These are phyloP conservation scores for Stratiomys singularior DNA, from an alignment of 2,888 invertebrate species.

Conservation along the genomic window DNA sequence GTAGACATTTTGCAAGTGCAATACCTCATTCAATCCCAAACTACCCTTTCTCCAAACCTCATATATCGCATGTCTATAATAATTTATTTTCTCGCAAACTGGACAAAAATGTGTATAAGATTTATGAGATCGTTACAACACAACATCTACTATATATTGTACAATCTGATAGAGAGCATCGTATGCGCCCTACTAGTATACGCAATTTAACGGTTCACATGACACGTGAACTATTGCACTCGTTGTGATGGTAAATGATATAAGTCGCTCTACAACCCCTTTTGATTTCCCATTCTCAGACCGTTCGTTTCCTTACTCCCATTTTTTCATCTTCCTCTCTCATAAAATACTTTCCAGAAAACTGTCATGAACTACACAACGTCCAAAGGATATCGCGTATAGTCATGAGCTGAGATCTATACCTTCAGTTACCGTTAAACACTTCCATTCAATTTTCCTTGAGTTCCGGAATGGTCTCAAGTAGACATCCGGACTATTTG, in stretches of 20 bases:
- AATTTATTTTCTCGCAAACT: slow-evolving; percentile 41
- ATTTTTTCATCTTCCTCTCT: neutral
- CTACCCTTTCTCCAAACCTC: no score
- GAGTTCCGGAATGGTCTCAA: neutral
- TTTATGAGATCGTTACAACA: slow-evolving; percentile 25
- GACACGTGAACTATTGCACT: slow-evolving; percentile 47
- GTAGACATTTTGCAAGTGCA: no score
- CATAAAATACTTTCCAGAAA: neutral
- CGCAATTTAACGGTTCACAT: slow-evolving; percentile 51
- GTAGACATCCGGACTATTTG: neutral
- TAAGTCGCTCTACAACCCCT: slow-evolving; percentile 4
- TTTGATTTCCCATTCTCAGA: neutral
- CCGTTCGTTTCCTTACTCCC: neutral
- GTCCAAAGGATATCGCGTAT: neutral
- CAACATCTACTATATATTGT: no score
- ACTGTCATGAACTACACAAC: neutral
- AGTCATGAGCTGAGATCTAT: neutral
- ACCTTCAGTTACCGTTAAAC: neutral
- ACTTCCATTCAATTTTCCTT: slow-evolving; percentile 34
- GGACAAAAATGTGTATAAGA: slow-evolving; percentile 32
- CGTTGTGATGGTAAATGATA: slow-evolving; percentile 22
- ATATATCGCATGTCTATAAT: neutral
- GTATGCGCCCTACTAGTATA: slow-evolving; percentile 22
- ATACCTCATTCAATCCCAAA: no score
- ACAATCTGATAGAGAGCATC: neutral